phyloP scores from a whole-genome alignment of 1,140 invertebrate genomes.

The Listronotus bonariensis region DNA sequence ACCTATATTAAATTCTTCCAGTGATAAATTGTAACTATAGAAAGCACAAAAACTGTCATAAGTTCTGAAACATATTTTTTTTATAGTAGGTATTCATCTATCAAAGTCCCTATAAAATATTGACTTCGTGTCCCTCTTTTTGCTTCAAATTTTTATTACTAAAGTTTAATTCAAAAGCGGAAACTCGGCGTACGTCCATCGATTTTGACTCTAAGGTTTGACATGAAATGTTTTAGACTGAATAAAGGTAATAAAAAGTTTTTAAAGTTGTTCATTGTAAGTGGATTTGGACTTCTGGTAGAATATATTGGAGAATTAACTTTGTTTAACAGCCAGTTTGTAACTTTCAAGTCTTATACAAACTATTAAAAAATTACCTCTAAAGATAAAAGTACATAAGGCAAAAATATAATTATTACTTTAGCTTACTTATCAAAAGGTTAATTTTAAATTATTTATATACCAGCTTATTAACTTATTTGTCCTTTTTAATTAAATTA shows the following conservation, averaged over 20 bases:
- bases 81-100: constrained; percentile 36
- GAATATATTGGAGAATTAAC: neutral
- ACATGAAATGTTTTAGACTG: constrained; percentile 33
- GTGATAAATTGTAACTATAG: constrained; percentile 23
- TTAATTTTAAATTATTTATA: too few species aligned
- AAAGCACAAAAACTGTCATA: constrained; percentile 31
- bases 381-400: too few species aligned
- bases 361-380: too few species aligned
- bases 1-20: constrained; percentile 29
- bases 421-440: too few species aligned
- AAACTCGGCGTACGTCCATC: constrained; percentile 34
- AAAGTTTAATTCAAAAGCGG: constrained; percentile 37
- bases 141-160: constrained; percentile 39
- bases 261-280: neutral
- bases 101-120: constrained; percentile 40
- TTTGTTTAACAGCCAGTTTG: neutral
- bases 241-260: neutral
- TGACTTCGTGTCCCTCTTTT: constrained; percentile 16
- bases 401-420: too few species aligned
- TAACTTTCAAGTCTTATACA: too few species aligned
- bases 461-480: too few species aligned
- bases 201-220: constrained; percentile 37
- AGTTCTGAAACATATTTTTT: constrained; percentile 30
- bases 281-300: neutral
- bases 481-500: too few species aligned